A percentile compares a stretch with the other conserved stretches of the same genome.
phyloP scores from a whole-genome alignment of 2,888 invertebrate genomes.

The Dromius quadrimaculatus region DNA sequence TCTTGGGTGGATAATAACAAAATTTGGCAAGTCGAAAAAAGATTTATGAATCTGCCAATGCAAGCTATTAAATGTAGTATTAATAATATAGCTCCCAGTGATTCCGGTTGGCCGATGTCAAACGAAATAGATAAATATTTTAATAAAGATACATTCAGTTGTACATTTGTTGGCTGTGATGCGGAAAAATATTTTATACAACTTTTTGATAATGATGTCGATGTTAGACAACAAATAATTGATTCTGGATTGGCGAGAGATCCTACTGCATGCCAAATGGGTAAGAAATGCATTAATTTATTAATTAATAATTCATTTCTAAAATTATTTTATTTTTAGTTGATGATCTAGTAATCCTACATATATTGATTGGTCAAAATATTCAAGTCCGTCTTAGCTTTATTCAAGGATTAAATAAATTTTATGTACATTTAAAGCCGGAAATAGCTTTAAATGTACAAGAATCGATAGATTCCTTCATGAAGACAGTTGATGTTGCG shows the following conservation, averaged over 20 bases:
- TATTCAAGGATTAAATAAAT: conserved; percentile 65
- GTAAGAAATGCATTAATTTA: conserved; percentile 15
- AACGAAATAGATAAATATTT: conserved; percentile 73
- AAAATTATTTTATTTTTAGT: conserved; percentile 25
- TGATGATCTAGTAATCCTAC: conserved; percentile 62
- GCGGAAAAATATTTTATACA: conserved; percentile 65
- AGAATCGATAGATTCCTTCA: conserved; percentile 59
- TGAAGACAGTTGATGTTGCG: conserved; percentile 59
- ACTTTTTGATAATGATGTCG: conserved; percentile 26
- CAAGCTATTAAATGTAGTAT: conserved; percentile 80
- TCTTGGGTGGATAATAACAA: conserved; percentile 74
- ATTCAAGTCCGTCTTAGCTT: conserved; percentile 65
- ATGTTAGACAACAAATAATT: conserved; percentile 32
- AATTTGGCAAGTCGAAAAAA: conserved; percentile 78
- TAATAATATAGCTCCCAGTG: conserved; percentile 72
- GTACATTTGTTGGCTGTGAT: conserved; percentile 69
- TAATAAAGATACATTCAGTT: conserved; percentile 72
- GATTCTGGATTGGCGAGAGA: conserved; percentile 41
- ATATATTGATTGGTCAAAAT: conserved; percentile 66
- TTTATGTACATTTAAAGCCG: conserved; percentile 66
- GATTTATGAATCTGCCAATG: conserved; percentile 75
- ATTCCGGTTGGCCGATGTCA: conserved; percentile 70
- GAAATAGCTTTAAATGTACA: conserved; percentile 59
- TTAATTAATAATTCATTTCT: conserved; percentile 15
- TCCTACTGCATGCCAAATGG: conserved; percentile 26